Evolutionary conservation across 2,888 invertebrate genomes (phyloP).

Genomic region (Atherix ibis): DNA sequence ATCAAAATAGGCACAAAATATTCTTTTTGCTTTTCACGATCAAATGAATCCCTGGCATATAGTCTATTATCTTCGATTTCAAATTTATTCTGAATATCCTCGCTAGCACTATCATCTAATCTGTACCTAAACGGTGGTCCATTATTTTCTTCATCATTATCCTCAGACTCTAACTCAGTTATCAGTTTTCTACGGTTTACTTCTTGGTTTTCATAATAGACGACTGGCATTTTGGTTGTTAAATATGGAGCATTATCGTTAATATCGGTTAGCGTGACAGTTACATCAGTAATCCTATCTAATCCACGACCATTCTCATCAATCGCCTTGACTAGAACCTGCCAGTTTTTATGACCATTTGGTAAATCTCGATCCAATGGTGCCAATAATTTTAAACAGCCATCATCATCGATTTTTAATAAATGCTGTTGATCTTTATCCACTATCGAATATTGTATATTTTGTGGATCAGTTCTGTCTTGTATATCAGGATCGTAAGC

Average conservation of each 20-base stretch:
- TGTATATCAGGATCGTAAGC: slow-evolving; percentile 80
- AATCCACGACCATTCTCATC: slow-evolving; percentile 57
- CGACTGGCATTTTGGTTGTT: slow-evolving; percentile 61
- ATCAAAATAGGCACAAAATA: slow-evolving; percentile 81
- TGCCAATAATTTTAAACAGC: slow-evolving; percentile 46
- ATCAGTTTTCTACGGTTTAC: slow-evolving; percentile 55
- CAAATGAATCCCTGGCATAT: slow-evolving; percentile 58
- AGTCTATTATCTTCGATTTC: slow-evolving; percentile 51
- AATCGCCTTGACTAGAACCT: slow-evolving; percentile 55
- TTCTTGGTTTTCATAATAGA: slow-evolving; percentile 66
- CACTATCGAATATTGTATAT: slow-evolving; percentile 60
- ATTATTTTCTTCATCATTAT: slow-evolving; percentile 66
- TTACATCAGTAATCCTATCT: slow-evolving; percentile 50
- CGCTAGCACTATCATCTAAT: slow-evolving; percentile 38
- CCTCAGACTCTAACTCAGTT: slow-evolving; percentile 56
- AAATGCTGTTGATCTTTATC: slow-evolving; percentile 55
- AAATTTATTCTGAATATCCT: slow-evolving; percentile 56
- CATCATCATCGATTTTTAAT: slow-evolving; percentile 54
- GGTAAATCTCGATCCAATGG: slow-evolving; percentile 83
- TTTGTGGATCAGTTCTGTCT: slow-evolving; percentile 56
- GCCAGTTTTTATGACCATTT: slow-evolving; percentile 65
- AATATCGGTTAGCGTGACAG: slow-evolving; percentile 56
- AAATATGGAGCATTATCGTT: slow-evolving; percentile 90
- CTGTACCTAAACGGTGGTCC: slow-evolving; percentile 71
- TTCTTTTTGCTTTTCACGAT: slow-evolving; percentile 74